Conservation (phyloP, 2,888 invertebrate genomes). For the Pseudococcus jackbeardsleyi region DNA sequence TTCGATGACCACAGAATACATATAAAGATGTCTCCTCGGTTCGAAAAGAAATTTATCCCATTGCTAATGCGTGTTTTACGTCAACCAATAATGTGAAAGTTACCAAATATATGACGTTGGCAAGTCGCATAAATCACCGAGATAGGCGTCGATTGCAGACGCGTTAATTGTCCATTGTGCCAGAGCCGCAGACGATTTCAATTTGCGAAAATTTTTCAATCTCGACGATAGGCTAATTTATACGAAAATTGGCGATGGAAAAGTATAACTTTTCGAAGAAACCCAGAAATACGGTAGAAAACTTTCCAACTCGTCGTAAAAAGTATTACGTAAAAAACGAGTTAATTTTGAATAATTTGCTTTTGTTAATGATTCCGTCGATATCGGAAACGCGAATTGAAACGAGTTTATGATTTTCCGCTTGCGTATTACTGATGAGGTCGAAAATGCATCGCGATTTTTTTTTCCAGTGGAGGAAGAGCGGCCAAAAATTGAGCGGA, state of each 20-base stretch:
- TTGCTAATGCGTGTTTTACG: slow-evolving; percentile 35
- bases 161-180: slow-evolving; percentile 33
- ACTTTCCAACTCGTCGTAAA: background rate
- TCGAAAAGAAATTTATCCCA: slow-evolving; percentile 31
- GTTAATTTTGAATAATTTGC: slow-evolving; percentile 7
- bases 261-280: background rate
- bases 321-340: slow-evolving; percentile 4
- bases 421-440: background rate
- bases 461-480: too few relatives aligned
- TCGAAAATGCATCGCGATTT: too few relatives aligned
- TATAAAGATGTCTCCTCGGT: background rate
- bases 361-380: background rate
- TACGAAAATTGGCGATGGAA: too few relatives aligned
- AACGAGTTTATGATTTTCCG: slow-evolving; percentile 3
- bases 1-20: slow-evolving; percentile 17
- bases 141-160: slow-evolving; percentile 14
- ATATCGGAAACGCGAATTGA: background rate
- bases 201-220: background rate
- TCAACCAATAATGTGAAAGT: slow-evolving; percentile 58
- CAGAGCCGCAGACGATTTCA: background rate
- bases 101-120: slow-evolving; percentile 37
- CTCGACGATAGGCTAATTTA: background rate
- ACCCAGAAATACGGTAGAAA: background rate
- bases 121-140: slow-evolving; percentile 45
- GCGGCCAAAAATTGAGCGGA: background rate